Conservation (phyloP, 2,797 vertebrate genomes). For the Gobio occitaniae region DNA sequence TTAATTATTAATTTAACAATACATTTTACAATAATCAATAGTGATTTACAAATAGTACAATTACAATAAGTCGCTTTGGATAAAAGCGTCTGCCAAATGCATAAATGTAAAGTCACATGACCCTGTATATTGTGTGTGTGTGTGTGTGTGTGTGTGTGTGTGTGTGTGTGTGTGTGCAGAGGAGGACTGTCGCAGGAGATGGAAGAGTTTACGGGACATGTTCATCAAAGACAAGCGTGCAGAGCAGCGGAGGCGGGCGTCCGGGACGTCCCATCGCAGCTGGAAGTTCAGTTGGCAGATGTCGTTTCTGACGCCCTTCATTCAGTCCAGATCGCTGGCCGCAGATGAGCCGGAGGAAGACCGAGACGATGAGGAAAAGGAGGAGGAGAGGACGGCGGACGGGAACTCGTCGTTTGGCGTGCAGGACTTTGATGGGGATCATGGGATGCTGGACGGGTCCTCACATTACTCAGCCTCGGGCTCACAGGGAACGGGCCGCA, state of each 20-base stretch:
- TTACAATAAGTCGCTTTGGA: too few species aligned
- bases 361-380: slow-evolving; percentile 49
- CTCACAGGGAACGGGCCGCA: slow-evolving; percentile 48
- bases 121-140: not conserved
- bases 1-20: not conserved
- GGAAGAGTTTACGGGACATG: slow-evolving; percentile 61
- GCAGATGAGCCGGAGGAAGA: slow-evolving; percentile 52
- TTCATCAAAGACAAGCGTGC: slow-evolving; percentile 58
- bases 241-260: slow-evolving; percentile 52
- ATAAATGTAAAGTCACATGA: not conserved
- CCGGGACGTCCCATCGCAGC: slow-evolving; percentile 52
- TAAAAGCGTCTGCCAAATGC: too few species aligned
- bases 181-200: slow-evolving; percentile 57
- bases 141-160: too few species aligned
- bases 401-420: slow-evolving; percentile 44
- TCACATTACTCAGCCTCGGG: slow-evolving; percentile 30
- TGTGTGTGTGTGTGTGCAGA: slow-evolving; percentile 24
- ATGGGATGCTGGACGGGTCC: slow-evolving; percentile 42
- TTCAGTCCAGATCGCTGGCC: slow-evolving; percentile 46
- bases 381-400: slow-evolving; percentile 41
- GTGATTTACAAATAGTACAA: too few species aligned
- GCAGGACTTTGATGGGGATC: slow-evolving; percentile 58
- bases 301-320: slow-evolving; percentile 60
- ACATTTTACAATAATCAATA: not conserved
- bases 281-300: slow-evolving; percentile 61